phyloP scores from a whole-genome alignment of 2,113 vertebrate species.

The Progne subis region DNA sequence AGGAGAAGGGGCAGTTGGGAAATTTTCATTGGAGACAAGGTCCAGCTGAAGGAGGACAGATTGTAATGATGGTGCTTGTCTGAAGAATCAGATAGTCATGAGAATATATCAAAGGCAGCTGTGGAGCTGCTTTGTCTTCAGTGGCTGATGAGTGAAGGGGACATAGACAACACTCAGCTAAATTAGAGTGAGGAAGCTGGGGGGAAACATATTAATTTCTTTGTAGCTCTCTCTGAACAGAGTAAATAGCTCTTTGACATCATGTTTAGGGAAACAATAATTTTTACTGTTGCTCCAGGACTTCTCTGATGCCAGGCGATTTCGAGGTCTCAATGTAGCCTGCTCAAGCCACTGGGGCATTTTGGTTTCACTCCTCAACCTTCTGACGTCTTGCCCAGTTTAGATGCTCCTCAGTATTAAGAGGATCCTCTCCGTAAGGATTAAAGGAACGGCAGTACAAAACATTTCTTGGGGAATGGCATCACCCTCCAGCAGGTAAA shows the following conservation, averaged over 20 bases:
- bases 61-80: rapidly evolving
- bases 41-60: background rate
- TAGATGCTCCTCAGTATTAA: rapidly evolving
- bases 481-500: background rate
- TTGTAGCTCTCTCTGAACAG: background rate
- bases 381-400: rapidly evolving
- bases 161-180: background rate
- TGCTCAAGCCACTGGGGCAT: background rate
- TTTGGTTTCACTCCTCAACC: background rate
- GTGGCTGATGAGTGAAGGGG: background rate
- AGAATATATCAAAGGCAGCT: background rate
- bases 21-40: background rate
- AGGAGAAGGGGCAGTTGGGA: background rate
- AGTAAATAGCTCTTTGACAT: background rate
- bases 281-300: background rate
- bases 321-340: background rate
- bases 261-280: background rate
- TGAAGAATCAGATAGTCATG: background rate
- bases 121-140: background rate
- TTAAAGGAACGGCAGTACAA: background rate
- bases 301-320: background rate
- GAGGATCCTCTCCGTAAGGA: background rate
- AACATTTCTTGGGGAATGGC: background rate
- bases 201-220: background rate
- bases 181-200: background rate